phyloP scores from a whole-genome alignment of 2,113 vertebrate genomes.

The Typhlomys cinereus region DNA sequence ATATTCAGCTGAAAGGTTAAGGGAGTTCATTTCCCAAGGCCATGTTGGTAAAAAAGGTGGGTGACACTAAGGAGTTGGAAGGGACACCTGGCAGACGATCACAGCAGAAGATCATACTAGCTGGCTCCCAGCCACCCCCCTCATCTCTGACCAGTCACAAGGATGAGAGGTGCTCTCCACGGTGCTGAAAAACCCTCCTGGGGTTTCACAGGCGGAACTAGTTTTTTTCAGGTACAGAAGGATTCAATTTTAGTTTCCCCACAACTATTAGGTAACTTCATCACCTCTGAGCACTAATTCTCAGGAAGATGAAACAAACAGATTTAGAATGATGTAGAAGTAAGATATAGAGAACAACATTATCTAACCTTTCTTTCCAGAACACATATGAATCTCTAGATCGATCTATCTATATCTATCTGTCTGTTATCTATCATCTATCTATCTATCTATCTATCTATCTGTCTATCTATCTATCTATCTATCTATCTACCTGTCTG shows the following conservation, averaged over 20 bases:
- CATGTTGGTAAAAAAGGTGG: constrained; percentile 13
- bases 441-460: too few species aligned
- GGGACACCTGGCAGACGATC: background rate
- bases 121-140: background rate
- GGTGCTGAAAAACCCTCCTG: constrained; percentile 68
- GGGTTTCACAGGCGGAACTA: background rate
- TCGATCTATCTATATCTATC: too few species aligned
- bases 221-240: constrained; percentile 9
- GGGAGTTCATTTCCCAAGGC: constrained; percentile 5
- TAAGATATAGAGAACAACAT: constrained; percentile 28
- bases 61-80: background rate
- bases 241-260: constrained; percentile 36
- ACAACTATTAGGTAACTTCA: constrained; percentile 1
- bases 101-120: background rate
- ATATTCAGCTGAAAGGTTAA: background rate
- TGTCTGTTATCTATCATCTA: too few species aligned
- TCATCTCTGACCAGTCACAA: fast-evolving
- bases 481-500: too few species aligned
- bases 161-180: constrained; percentile 41
- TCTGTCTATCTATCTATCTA: too few species aligned
- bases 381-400: constrained; percentile 23
- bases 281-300: constrained; percentile 51
- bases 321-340: constrained; percentile 38
- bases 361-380: constrained; percentile 36
- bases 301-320: constrained; percentile 47